Base-by-base conservation (phyloP, 2,797 vertebrate species). In the Oreortyx pictus region DNA sequence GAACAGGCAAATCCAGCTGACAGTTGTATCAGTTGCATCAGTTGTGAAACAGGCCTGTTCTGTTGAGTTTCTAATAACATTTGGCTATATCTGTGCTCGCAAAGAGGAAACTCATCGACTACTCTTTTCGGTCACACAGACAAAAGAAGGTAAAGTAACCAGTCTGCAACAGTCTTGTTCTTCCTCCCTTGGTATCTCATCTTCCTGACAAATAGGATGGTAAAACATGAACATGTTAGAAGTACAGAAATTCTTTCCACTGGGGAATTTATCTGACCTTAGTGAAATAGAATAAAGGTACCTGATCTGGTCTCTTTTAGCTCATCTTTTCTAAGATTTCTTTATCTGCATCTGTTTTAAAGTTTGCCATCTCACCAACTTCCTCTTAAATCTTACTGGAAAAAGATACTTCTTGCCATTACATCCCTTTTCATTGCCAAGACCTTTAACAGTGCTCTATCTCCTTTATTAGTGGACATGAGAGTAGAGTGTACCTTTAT, bases 251-350 rank as follows among this genome's bases (percentile, higher is more conserved):
- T 29, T 82, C 44, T 60, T 41, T 71, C 19, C 41, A 57, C 11
- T 43, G 22, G 22, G 22, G 33, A 81, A 8, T 39, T 49, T 46
- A 72, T 19, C 27, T 83, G 19, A 33, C 18, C 74, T 29, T 19
- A 73, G 35, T 68, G 82, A 89, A 92, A n/a, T 33, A 89, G 66
- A 90, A 74, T n/a, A 15, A 54, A 29, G 39, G 64, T 29, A 82
- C 11, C 81, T 68, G 43, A 83, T 49, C 8, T 49, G 9, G 9
- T 71, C 16, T 79, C 44, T 67, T 76, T 11, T n/a, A 56, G 35
- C 2, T 89, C 46, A 46, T 82, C 13, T 84, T 70, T 84, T 76
- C 57, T 68, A 67, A 18, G 11, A 88, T 54, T 76, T 72, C 47
- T 43, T 83, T 71, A 61, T 31, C 54, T 77, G n/a, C 23, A 77